A percentile compares a stretch with the other conserved stretches of the same genome.
phyloP scores from a whole-genome alignment of 2,113 vertebrate species.

The Erpornis zantholeuca region DNA sequence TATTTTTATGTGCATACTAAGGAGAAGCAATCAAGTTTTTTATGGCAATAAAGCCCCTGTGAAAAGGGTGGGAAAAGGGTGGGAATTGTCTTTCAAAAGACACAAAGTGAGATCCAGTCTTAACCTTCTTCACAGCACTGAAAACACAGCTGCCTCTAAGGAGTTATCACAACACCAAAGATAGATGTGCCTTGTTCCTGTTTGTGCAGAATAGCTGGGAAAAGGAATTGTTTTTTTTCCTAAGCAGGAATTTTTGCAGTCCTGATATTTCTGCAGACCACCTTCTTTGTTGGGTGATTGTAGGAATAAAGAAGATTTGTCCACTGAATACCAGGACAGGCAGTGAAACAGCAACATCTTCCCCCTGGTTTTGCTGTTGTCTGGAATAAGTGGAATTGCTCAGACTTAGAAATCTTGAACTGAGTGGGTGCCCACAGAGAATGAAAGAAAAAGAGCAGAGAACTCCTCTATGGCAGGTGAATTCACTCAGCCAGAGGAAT shows the following conservation, averaged over 20 bases:
- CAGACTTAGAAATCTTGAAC: not conserved
- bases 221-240: not conserved
- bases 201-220: not conserved
- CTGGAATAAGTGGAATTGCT: not conserved
- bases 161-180: not conserved
- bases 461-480: not conserved
- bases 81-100: not conserved
- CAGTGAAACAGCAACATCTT: not conserved
- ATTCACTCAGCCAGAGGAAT: not conserved
- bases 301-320: not conserved
- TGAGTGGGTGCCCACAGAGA: not conserved
- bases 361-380: not conserved
- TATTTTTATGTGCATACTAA: not conserved
- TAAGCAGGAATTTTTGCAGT: not conserved
- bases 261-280: not conserved
- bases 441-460: not conserved
- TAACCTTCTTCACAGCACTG: not conserved
- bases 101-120: not conserved
- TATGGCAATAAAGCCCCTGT: not conserved
- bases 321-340: not conserved
- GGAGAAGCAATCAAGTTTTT: not conserved
- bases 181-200: not conserved
- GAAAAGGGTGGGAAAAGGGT: not conserved
- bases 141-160: not conserved
- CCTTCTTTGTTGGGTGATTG: rapidly evolving